Percentiles rank a stretch among this genome's conserved stretches.
Evolutionary conservation across 2,113 vertebrate genomes (phyloP).

Genomic region (Solenodon paradoxus): DNA sequence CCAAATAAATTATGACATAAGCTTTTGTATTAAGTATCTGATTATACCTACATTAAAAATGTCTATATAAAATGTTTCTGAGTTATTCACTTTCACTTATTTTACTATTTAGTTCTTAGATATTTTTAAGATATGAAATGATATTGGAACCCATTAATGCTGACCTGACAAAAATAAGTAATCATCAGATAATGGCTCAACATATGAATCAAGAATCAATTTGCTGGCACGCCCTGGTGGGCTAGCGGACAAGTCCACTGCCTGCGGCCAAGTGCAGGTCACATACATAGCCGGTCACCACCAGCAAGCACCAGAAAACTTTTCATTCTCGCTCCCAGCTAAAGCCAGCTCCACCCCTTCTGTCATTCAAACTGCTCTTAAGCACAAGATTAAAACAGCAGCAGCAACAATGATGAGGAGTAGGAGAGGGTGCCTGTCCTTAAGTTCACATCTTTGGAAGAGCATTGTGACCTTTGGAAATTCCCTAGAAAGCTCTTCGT

Average conservation of each 20-base stretch:
- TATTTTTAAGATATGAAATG: constrained; percentile 9
- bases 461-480: neutral
- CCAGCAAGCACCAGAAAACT: too few relatives aligned
- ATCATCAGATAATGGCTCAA: neutral
- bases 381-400: neutral
- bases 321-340: neutral
- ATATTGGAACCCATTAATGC: neutral
- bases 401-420: too few relatives aligned
- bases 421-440: too few relatives aligned
- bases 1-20: neutral
- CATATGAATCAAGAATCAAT: neutral
- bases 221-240: too few relatives aligned
- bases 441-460: neutral
- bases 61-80: neutral
- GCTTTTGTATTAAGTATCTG: neutral
- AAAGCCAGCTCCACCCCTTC: neutral
- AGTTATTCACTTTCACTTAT: neutral
- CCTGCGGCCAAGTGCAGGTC: too few relatives aligned
- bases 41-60: neutral
- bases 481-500: neutral
- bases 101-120: neutral
- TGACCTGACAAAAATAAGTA: neutral
- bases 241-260: too few relatives aligned
- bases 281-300: too few relatives aligned
- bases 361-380: neutral